Base-by-base conservation (phyloP, 2,113 vertebrate species). In the Craseonycteris thonglongyai region DNA sequence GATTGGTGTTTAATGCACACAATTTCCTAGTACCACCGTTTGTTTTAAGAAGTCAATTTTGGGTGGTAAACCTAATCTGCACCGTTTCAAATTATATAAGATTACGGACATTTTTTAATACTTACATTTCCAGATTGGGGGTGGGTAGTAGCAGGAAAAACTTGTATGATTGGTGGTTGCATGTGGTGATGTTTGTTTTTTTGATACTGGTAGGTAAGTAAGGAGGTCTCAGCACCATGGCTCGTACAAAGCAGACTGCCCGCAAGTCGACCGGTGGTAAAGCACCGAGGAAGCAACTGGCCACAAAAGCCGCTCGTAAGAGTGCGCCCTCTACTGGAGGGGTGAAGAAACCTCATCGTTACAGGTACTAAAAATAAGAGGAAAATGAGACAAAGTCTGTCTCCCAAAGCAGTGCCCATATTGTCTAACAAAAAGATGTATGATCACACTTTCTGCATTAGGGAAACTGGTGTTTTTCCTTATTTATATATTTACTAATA, bases 261-360 rank as follows among this genome's bases (percentile, higher is more conserved):
- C 98, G 98, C 89, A 98, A 98, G 82, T 98, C 98, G 59, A 98
- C 98, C 40, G 97, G 98, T 85, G 98, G 98, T 49, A 98, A 98
- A 95, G 98, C 98, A 26, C 98, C 98, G 69, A 96, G 98, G 96
- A 98, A 98, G 94, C 98, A 98, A 90, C 97, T 98, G 95, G 98
- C 98, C 21, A 98, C 98, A 58, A 98, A 98, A 98, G 98, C 98
- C 93, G 98, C 98, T 82, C 98, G 98, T 90, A 98, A 98, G 96
- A 98, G 98, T 80, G 98, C 98, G 96, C 98, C 98, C 96, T 98
- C 98, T 95, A 98, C 98, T 33, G 98, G 98, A 78, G 98, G 98
- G 97, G 98, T 98, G 96, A 98, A 98, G 97, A 98, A 98, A 88
- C 98, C 98, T 84, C 98, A 98, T 88, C 98, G 98, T 90, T 98